Percentiles rank a stretch among this genome's conserved stretches.
phyloP scores from a whole-genome alignment of 2,113 vertebrate genomes.

The Nicator chloris region DNA sequence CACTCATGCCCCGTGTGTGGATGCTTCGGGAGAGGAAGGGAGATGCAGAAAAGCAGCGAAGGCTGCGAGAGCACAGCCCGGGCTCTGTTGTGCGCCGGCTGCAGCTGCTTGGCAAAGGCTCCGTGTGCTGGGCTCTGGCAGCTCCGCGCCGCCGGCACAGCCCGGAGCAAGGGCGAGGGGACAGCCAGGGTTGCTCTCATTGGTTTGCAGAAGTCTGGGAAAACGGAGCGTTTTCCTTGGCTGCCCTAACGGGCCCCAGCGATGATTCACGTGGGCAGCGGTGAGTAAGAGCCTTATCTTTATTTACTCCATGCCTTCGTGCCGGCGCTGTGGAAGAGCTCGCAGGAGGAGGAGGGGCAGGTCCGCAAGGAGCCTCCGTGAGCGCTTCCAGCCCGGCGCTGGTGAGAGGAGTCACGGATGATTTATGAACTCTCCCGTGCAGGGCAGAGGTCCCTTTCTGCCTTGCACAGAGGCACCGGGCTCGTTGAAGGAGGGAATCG shows the following conservation, averaged over 20 bases:
- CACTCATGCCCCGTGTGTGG: too few species aligned
- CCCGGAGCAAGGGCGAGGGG: neutral
- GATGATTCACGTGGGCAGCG: neutral
- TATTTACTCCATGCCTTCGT: neutral
- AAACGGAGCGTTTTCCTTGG: neutral
- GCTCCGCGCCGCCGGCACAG: neutral
- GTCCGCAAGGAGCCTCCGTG: neutral
- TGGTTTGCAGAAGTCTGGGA: neutral
- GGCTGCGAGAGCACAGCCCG: neutral
- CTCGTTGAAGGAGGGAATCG: neutral
- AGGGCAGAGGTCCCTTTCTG: neutral
- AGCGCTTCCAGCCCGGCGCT: neutral
- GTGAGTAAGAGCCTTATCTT: neutral
- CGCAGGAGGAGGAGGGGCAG: neutral
- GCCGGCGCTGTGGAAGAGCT: neutral
- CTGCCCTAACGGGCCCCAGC: neutral
- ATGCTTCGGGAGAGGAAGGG: neutral
- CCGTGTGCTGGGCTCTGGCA: neutral
- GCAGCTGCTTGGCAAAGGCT: slow-evolving; percentile 18
- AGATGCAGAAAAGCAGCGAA: neutral
- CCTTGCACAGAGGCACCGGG: accelerated
- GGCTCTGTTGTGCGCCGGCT: neutral
- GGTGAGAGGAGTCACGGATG: neutral
- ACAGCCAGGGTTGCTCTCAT: neutral
- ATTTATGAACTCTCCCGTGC: neutral